phyloP scores from a whole-genome alignment of 2,888 invertebrate genomes.

The Troides helena region DNA sequence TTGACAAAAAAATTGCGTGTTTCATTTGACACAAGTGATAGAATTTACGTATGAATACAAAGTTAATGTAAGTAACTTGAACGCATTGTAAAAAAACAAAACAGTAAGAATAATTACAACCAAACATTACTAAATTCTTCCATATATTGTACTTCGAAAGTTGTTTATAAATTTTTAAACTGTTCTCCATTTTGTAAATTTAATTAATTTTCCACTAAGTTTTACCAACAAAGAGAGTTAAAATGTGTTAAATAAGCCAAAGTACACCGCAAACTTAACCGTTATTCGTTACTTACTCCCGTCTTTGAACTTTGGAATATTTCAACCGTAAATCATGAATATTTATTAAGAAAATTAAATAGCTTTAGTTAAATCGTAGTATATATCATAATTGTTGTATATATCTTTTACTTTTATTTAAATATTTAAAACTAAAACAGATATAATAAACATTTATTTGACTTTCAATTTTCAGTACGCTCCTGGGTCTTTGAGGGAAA shows the following conservation, averaged over 20 bases:
- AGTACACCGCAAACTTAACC: constrained; percentile 1
- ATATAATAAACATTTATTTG: no score
- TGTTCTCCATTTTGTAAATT: background rate
- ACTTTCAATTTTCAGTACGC: no score
- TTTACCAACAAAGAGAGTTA: background rate
- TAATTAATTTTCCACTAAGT: background rate
- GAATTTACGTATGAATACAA: no score
- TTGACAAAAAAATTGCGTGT: no score
- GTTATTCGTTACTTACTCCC: background rate
- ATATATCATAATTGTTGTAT: background rate
- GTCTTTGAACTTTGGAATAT: background rate
- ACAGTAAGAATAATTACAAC: no score
- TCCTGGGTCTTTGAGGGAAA: no score
- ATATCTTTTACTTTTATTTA: background rate
- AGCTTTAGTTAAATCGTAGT: background rate
- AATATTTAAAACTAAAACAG: background rate
- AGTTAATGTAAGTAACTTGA: no score
- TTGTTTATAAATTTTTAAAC: background rate
- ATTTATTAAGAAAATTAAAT: background rate
- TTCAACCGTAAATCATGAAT: no score
- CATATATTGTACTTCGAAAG: no score
- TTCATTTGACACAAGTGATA: no score
- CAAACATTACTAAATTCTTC: no score
- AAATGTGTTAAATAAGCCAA: background rate
- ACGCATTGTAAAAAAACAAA: no score